Conservation (phyloP, 53 echinoderm and acorn worm genomes). For the Temnopleurus reevesii region DNA sequence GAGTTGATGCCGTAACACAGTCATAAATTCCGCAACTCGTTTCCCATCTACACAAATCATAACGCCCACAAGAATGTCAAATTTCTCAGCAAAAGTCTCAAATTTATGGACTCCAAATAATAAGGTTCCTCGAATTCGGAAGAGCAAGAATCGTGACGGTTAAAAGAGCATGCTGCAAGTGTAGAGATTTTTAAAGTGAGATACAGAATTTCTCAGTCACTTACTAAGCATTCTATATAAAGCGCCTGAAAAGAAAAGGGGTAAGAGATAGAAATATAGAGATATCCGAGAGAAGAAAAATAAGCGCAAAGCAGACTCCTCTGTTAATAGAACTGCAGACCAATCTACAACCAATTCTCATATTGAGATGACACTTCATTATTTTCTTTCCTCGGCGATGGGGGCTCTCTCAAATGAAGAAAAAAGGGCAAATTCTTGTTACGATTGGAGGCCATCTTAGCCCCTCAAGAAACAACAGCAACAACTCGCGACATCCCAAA, state of each 20-base stretch:
- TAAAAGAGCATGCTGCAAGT: too few relatives aligned
- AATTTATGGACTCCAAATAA: background rate
- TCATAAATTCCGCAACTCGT: background rate
- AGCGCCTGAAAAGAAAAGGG: background rate
- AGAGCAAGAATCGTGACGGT: background rate
- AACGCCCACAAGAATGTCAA: conserved; percentile 7
- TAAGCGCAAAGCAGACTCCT: background rate
- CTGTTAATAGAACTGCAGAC: background rate
- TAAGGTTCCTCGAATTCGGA: background rate
- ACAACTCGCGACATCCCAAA: conserved; percentile 48
- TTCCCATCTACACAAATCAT: conserved; percentile 6
- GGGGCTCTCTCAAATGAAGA: background rate
- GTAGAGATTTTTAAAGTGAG: too few relatives aligned
- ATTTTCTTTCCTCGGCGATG: background rate
- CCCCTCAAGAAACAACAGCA: conserved; percentile 2
- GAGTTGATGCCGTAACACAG: background rate
- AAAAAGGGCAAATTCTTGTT: conserved; percentile 48
- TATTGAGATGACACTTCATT: background rate
- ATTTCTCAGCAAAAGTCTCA: background rate
- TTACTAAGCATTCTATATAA: too few relatives aligned
- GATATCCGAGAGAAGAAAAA: too few relatives aligned
- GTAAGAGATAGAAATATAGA: background rate
- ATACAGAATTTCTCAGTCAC: background rate
- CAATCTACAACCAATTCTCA: conserved; percentile 26
- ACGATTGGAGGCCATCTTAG: conserved; percentile 20